A percentile compares a stretch with the other conserved stretches of the same genome.
phyloP scores from a whole-genome alignment of 1,140 invertebrate species.

The Drosophila willistoni region DNA sequence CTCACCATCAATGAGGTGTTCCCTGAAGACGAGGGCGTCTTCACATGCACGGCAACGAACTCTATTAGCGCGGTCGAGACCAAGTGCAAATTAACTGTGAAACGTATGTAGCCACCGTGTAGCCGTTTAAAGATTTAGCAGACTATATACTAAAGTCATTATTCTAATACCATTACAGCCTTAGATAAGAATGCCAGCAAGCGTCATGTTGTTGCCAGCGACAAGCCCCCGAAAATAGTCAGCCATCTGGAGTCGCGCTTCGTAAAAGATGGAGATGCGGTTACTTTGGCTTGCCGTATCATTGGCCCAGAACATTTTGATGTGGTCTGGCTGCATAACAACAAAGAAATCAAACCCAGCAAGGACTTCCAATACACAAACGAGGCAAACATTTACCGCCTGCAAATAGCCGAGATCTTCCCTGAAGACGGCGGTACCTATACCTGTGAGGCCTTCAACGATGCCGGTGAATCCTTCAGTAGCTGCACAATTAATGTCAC shows the following conservation, averaged over 20 bases:
- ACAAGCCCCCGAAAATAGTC: slow-evolving; percentile 92
- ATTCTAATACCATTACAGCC: slow-evolving; percentile 84
- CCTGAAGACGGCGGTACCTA: slow-evolving; percentile 95
- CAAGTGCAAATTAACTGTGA: slow-evolving; percentile 91
- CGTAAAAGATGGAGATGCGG: slow-evolving; percentile 93
- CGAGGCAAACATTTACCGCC: slow-evolving; percentile 94
- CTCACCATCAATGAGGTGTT: slow-evolving; percentile 95
- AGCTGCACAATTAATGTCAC: slow-evolving; percentile 93
- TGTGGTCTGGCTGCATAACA: slow-evolving; percentile 97
- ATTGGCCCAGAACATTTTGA: slow-evolving; percentile 95
- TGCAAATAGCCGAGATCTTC: slow-evolving; percentile 97
- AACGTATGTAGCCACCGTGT: slow-evolving; percentile 86
- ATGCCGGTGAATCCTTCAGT: slow-evolving; percentile 96
- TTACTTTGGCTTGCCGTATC: slow-evolving; percentile 93
- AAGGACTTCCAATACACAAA: slow-evolving; percentile 97
- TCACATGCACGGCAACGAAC: slow-evolving; percentile 95
- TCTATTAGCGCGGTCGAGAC: slow-evolving; percentile 93
- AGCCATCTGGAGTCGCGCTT: slow-evolving; percentile 91
- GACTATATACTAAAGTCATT: neutral
- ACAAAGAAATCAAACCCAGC: slow-evolving; percentile 97
- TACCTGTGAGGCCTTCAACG: slow-evolving; percentile 98
- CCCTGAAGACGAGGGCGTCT: slow-evolving; percentile 96
- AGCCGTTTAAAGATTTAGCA: neutral
- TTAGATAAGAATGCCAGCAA: slow-evolving; percentile 85
- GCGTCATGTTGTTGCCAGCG: slow-evolving; percentile 83